Evolutionary conservation across 2,797 vertebrate genomes (phyloP), one percentile per base, ranked within the genome.

Genomic region (Galagoides demidoff): DNA sequence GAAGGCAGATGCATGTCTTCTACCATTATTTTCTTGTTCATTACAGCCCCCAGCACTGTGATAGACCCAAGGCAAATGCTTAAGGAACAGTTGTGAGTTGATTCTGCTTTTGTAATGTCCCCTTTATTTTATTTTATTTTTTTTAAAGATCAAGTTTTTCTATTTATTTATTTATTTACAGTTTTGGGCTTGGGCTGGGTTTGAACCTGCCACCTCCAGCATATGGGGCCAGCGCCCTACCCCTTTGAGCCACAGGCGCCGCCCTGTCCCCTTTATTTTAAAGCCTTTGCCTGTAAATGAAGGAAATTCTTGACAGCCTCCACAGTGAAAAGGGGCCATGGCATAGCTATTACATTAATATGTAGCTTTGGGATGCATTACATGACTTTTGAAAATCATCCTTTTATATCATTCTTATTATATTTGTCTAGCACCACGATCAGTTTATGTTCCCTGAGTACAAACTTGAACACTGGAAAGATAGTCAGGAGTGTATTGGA

Each of bases 371-470:
- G 37, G 84, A 92, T 87, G 66, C 81, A 89, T 94, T 84, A 3
- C 27, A 34, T 91, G 91, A 85, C 76, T 87, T 95, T 92, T 71
- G 64, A 91, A 94, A 96, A 57, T 91, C 63, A 88, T 64, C 74
- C 9, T 92, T 95, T 92, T 92, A 49, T 89, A 70, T 79, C 71
- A 78, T 73, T 19, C 52, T 90, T 92, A 83, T 85, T 94, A 68
- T 87, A 37, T 96, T 97, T 96, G 79, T 90, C 70, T 88, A 93
- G 94, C 79, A 77, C 79, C 57, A 55, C 70, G 89, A 91, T 95
- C 89, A 88, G 25, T 93, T 93, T 94, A 63, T 95, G 39, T 90
- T 95, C 68, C 76, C 86, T 84, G 64, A 85, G n/a, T 88, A 83
- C 45, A 39, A 92, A 79, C 77, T 85, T 82, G 84, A 95, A 89